Conservation (phyloP, 2,113 vertebrate genomes). For the Todiramphus saurophagus region DNA sequence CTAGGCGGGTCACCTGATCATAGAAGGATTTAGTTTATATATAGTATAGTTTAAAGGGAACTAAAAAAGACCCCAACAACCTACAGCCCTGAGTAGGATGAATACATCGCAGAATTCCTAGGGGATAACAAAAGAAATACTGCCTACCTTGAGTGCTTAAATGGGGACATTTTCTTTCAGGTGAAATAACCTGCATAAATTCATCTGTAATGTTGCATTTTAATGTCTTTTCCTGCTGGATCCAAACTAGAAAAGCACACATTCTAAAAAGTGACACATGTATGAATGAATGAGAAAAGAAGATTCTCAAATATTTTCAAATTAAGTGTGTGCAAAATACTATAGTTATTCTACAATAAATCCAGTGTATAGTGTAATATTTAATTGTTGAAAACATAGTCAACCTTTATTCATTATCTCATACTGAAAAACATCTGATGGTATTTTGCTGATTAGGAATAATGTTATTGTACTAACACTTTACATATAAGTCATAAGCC, state of each 20-base stretch:
- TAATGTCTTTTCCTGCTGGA: slow-evolving; percentile 18
- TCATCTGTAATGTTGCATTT: slow-evolving; percentile 7
- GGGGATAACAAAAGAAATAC: slow-evolving; percentile 18
- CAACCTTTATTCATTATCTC: neutral
- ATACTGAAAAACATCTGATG: neutral
- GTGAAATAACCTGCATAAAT: neutral
- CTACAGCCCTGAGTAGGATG: neutral
- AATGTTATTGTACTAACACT: neutral
- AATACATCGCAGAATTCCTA: slow-evolving; percentile 45
- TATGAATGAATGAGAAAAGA: neutral
- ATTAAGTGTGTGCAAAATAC: neutral
- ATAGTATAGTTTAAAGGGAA: neutral
- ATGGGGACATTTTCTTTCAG: slow-evolving; percentile 8
- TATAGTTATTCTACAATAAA: neutral
- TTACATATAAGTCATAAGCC: neutral
- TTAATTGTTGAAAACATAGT: neutral
- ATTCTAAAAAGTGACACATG: neutral
- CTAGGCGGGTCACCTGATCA: no score
- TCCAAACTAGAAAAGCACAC: neutral
- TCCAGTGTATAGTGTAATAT: neutral
- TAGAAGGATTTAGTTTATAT: no score
- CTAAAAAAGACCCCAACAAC: neutral
- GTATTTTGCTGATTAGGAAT: neutral
- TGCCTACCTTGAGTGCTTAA: slow-evolving; percentile 35
- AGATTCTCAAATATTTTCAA: neutral